A percentile compares a stretch with the other conserved stretches of the same genome.
Conservation (phyloP, 2,113 vertebrate genomes). For the Tonatia bakeri region DNA sequence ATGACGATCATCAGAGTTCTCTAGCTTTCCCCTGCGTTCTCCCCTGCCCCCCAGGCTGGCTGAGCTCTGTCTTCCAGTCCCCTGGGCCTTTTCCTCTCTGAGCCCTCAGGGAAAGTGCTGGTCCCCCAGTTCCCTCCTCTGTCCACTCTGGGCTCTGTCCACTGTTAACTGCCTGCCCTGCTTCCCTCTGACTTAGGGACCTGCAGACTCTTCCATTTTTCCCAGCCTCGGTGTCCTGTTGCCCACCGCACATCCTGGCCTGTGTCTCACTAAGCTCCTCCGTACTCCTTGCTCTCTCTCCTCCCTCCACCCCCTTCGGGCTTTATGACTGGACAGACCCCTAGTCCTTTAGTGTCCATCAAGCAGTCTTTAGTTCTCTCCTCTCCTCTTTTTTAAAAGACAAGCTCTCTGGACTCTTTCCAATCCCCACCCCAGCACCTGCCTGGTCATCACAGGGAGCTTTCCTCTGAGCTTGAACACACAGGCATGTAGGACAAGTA, state of each 20-base stretch:
- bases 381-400: background rate
- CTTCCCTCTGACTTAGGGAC: background rate
- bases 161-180: too few species aligned
- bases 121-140: background rate
- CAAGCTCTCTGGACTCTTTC: background rate
- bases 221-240: background rate
- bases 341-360: background rate
- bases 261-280: background rate
- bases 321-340: background rate
- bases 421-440: background rate
- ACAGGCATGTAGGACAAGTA: conserved; percentile 27
- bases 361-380: background rate
- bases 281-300: background rate
- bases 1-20: background rate
- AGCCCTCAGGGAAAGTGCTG: background rate
- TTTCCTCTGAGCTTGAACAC: background rate
- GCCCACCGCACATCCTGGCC: background rate
- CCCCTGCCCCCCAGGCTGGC: background rate
- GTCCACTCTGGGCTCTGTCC: background rate
- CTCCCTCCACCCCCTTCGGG: background rate
- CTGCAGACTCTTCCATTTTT: too few species aligned
- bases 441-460: background rate
- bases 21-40: background rate
- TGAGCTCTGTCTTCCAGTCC: background rate
- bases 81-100: background rate